Base-by-base conservation (phyloP, 2,113 vertebrate species). In the Chaetodon auriga region DNA sequence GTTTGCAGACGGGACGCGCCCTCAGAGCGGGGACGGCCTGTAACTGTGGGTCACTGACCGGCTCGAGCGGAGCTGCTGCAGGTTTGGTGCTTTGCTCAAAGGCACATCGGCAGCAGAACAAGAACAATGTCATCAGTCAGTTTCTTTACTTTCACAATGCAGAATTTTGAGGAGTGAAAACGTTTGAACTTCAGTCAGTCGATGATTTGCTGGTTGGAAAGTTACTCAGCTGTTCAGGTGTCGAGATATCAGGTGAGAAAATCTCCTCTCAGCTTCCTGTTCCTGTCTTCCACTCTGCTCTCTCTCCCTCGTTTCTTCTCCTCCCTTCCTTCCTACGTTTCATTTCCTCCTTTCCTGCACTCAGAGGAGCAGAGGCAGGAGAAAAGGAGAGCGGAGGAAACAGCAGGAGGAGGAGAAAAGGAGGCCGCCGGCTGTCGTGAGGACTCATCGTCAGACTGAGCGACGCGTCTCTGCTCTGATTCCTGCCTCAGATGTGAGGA, bases 361-460 rank as follows among this genome's bases (percentile, higher is more conserved):
- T 58, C 41, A 48, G 41, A 60, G 15, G 61, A 54, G 13, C 14
- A 64, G 57, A 74, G 57, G 71, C 49, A 23, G 14, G n/a, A 3
- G 0, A 2, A 16, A n/a, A 19, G 15, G 30, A n/a, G 51, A 71
- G n/a, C 13, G 38, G 49, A 75, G 68, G 36, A 62, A 58, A 41
- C 18, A 21, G 55, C 16, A 69, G 54, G 14, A 75, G 54, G 21
- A 75, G 63, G 71, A 80, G 71, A 35, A 43, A 23, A 53, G 79
- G 57, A 62, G 71, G 82, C 79, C 80, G 68, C 70, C 63, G 58
- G 13, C 61, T 75, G 78, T 81, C 83, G 10, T 2, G 41, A 71
- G 18, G 5, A 45, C 75, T 86, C 84, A 71, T 23, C 63, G 0
- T 86, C 54, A 57, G 46, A 53, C 23, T 62, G 21, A 5, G 7